These are phyloP conservation scores for Argopecten irradians DNA, from an alignment of 1,140 invertebrate genomes.

Conservation along the genomic window DNA sequence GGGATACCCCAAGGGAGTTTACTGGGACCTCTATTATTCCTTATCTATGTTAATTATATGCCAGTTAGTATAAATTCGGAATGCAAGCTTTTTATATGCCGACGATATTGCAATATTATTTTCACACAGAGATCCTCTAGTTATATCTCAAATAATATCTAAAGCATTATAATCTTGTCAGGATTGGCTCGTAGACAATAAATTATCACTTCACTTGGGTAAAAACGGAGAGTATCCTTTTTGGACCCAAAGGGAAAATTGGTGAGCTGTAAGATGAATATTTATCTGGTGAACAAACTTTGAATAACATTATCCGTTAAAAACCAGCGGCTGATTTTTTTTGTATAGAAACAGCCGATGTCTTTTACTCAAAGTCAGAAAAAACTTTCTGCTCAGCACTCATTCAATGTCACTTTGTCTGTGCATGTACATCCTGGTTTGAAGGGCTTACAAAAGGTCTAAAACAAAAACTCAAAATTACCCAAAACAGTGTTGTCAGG, in stretches of 20 bases:
- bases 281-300: slow-evolving; percentile 37
- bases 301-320: slow-evolving; percentile 31
- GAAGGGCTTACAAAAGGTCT: too few relatives aligned
- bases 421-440: too few relatives aligned
- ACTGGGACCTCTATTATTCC: too few relatives aligned
- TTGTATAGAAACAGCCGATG: slow-evolving; percentile 37
- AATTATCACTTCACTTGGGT: slow-evolving; percentile 50
- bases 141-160: slow-evolving; percentile 27
- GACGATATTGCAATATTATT: slow-evolving; percentile 48
- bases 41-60: slow-evolving; percentile 56
- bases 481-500: too few relatives aligned
- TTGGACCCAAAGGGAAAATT: slow-evolving; percentile 43
- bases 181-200: slow-evolving; percentile 45
- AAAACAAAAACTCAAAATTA: too few relatives aligned
- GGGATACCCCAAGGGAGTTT: slow-evolving; percentile 49
- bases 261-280: not conserved
- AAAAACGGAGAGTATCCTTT: slow-evolving; percentile 51
- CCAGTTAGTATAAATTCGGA: slow-evolving; percentile 33
- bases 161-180: slow-evolving; percentile 29
- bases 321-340: slow-evolving; percentile 42
- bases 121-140: slow-evolving; percentile 28
- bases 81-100: slow-evolving; percentile 51
- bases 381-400: not conserved
- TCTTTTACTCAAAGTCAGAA: not conserved
- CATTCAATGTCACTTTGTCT: not conserved